Evolutionary conservation across 2,797 vertebrate species (phyloP), one percentile per base, ranked within the genome.

Genomic region (Danio tinwini): DNA sequence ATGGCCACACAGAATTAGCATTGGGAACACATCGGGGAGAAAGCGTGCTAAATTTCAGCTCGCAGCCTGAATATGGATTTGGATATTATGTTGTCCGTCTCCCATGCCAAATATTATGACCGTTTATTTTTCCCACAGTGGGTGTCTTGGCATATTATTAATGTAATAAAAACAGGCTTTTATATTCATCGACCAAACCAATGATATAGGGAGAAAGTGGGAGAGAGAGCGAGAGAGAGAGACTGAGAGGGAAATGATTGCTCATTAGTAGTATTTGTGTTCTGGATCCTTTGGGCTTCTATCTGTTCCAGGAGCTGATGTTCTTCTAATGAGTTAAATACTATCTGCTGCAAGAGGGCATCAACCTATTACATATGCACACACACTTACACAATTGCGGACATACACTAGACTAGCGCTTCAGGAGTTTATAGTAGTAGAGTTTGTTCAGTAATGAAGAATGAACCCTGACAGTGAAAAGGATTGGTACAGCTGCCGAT

Each of bases 11-110:
- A 7, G 78, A 89, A 93, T 94, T 93, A 90, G 91, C 93, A 93
- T 91, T 81, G 82, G 81, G 85, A 87, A 91, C 81, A 90, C 90
- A 89, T 83, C 81, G 87, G 86, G 85, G 86, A 80, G 47, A 89
- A 88, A 85, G 85, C 85, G 74, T 87, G 88, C 91, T 93, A 93
- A 92, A 92, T 91, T 92, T 91, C 84, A 86, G 88, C 87, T 90
- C 87, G 88, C 88, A 88, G 89, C 90, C 90, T 90, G 93, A 94
- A 94, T 95, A 94, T 90, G 91, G 91, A 94, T 93, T 91, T 89
- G 89, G 91, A 92, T 90, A 95, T 94, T 95, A 94, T 86, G 87
- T 68, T 83, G 81, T 89, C 81, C 85, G 87, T 87, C 86, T 91
- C 88, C 86, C 86, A 85, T 90, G 90, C 91, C 92, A 94, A 93